Evolutionary conservation across 2,797 vertebrate species (phyloP).

Genomic region (Crax fasciolata): DNA sequence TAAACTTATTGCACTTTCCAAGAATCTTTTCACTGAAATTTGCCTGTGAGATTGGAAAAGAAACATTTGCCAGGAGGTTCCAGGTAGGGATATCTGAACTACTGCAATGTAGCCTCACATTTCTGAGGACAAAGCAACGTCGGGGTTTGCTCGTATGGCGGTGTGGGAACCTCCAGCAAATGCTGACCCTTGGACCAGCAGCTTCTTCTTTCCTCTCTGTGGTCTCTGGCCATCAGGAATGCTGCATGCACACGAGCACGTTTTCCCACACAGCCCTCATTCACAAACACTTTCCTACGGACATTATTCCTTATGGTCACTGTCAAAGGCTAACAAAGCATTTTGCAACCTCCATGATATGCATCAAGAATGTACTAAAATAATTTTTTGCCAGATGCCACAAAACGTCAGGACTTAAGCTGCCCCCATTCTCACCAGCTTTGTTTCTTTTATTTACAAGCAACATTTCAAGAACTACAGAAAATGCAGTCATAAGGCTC

Average conservation of each 20-base stretch:
- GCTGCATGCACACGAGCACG: background rate
- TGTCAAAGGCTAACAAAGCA: background rate
- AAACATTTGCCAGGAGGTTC: background rate
- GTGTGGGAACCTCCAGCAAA: background rate
- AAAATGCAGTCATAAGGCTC: background rate
- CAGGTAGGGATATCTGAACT: background rate
- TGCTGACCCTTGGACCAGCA: background rate
- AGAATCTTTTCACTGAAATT: background rate
- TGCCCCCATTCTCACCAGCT: background rate
- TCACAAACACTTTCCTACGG: background rate
- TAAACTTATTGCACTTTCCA: background rate
- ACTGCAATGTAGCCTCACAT: background rate
- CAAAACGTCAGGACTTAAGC: background rate
- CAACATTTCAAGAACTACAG: background rate
- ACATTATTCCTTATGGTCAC: background rate
- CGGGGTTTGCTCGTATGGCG: background rate
- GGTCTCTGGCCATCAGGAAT: background rate
- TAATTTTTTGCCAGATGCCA: background rate
- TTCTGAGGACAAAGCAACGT: background rate
- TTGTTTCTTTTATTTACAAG: background rate
- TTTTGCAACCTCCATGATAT: background rate
- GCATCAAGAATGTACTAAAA: fast-evolving
- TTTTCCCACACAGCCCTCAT: background rate
- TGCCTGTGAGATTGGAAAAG: background rate
- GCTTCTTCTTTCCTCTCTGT: background rate